Evolutionary conservation across 2,888 invertebrate genomes (phyloP).

Genomic region (Trachelus troglodyta): DNA sequence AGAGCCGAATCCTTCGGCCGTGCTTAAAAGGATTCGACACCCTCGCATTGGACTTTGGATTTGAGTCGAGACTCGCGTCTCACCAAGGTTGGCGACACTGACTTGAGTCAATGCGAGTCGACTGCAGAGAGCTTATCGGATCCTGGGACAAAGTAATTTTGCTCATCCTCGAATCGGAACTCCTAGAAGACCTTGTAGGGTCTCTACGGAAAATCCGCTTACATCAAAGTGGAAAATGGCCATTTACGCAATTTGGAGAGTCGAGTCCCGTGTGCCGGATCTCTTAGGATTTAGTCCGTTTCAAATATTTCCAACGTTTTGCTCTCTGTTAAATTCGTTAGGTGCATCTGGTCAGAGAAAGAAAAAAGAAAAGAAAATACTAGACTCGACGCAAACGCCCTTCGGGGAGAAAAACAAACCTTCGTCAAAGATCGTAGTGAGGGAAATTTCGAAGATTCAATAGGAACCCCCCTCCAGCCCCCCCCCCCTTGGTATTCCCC

Average conservation of each 20-base stretch:
- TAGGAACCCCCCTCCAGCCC: neutral
- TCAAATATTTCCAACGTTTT: neutral
- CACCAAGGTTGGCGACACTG: neutral
- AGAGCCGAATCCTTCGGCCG: neutral
- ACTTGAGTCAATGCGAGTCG: neutral
- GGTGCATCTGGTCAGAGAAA: neutral
- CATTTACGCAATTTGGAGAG: slow-evolving; percentile 23
- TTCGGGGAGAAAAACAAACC: neutral
- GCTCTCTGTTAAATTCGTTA: neutral
- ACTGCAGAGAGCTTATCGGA: slow-evolving; percentile 20
- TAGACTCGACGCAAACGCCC: neutral
- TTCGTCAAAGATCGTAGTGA: neutral
- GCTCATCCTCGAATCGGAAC: slow-evolving; percentile 20
- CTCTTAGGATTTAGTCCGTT: slow-evolving; percentile 1
- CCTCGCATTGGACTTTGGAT: neutral
- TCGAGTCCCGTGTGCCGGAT: neutral
- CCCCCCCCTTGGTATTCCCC: neutral
- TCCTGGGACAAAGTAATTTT: slow-evolving; percentile 24
- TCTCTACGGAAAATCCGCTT: slow-evolving; percentile 24
- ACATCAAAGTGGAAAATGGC: slow-evolving; percentile 26
- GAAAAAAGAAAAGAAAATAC: neutral
- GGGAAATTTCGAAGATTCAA: neutral
- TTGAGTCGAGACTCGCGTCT: neutral
- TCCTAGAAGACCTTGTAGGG: slow-evolving; percentile 23
- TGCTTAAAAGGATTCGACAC: neutral